Conservation (phyloP, 2,888 invertebrate species). For the Eumerus sabulonum region DNA sequence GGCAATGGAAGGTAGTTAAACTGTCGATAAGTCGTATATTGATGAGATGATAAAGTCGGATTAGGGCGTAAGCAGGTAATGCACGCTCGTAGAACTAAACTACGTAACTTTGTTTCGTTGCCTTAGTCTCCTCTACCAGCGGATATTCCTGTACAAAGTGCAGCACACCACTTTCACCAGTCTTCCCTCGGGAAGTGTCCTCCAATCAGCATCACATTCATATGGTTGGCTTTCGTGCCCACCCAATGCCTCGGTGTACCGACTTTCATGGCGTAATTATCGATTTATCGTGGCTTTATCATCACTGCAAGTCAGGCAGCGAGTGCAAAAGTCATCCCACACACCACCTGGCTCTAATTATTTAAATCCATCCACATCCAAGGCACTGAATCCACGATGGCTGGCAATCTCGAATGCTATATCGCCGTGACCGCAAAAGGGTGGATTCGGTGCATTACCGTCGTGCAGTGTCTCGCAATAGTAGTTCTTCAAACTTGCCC, state of each 20-base stretch:
- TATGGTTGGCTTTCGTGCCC: too few species aligned
- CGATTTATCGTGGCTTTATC: conserved; percentile 66
- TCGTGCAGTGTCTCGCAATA: conserved; percentile 41
- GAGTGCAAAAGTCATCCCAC: conserved; percentile 50
- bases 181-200: conserved; percentile 44
- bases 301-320: conserved; percentile 27
- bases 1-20: conserved; percentile 23
- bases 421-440: conserved; percentile 40
- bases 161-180: conserved; percentile 37
- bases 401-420: conserved; percentile 44
- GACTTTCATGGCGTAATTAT: conserved; percentile 59
- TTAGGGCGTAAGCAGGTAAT: conserved; percentile 49
- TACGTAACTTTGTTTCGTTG: neutral
- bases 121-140: too few species aligned
- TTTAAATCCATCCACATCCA: conserved; percentile 53
- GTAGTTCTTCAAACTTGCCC: conserved; percentile 29
- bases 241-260: neutral
- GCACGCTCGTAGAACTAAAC: conserved; percentile 7
- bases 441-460: conserved; percentile 61
- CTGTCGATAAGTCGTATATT: conserved; percentile 47
- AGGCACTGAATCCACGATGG: conserved; percentile 11
- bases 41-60: conserved; percentile 35
- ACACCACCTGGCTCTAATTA: conserved; percentile 68
- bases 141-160: conserved; percentile 11
- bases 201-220: conserved; percentile 40